Base-by-base conservation (phyloP, 92 coral and sea anemone genomes). In the Epizoanthus rinbou region DNA sequence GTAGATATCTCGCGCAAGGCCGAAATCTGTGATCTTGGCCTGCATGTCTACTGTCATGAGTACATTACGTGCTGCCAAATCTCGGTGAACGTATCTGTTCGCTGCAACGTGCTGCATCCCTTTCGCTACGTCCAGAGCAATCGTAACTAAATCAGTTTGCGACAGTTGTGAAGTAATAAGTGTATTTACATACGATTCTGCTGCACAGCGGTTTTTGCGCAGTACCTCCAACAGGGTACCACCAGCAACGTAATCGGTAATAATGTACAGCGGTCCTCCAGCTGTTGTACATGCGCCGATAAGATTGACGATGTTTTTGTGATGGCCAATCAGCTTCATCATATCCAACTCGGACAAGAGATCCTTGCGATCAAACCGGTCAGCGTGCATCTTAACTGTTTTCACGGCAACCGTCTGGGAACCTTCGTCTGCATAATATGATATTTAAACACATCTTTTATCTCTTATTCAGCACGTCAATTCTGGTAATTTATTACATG, bases 331-430 rank as follows among this genome's bases (percentile, higher is more conserved):
- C 64, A 18, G 64, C 64, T 59, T 59, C 25, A 59, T 59, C 64
- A 59, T 59, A 18, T 59, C 64, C 24, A 59, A 15, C 24, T 59
- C 64, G 24, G 8, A 59, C 64, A 18, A 59, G 4, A 59, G 64
- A n/a, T 59, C 64, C 24, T 59, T 59, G 64, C 24, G 64, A 59
- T 59, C 64, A 59, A 59, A 59, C 64, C 64, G 64, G 64, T 59
- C 64, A 59, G 64, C 64, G 24, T 59, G 8, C 64, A 21, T 21
- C 24, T 5, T 18, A 18, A 59, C 64, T 59, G 64, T 59, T 21
- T 59, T 59, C 64, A 59, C 64, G 15, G 64, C 64, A 59, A 59
- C 64, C 64, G 64, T 15, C 24, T 59, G 64, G 24, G 64, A 8
- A 5, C 64, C 64, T 59, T 18, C 64, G 9, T 21, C 64, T 59